phyloP scores from a whole-genome alignment of 2,797 vertebrate species.

The Halcyon chelicuti region DNA sequence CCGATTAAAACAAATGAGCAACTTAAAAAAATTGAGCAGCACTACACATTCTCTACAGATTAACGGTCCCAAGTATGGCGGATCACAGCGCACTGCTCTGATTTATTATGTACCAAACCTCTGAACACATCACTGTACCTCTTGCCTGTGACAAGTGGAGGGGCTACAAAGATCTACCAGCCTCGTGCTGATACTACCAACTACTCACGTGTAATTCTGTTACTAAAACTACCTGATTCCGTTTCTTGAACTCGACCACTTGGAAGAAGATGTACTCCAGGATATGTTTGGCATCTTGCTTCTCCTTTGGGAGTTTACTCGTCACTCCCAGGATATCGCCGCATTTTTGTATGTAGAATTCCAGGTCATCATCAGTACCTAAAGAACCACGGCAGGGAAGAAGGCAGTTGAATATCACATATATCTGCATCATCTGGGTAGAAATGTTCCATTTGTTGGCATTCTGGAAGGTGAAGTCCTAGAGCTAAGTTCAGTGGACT shows the following conservation, averaged over 20 bases:
- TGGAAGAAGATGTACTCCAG: conserved; percentile 96
- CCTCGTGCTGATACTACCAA: not conserved
- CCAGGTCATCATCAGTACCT: conserved; percentile 96
- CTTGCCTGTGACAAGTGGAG: not conserved
- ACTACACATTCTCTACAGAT: not conserved
- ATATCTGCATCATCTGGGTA: not conserved
- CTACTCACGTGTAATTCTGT: not conserved
- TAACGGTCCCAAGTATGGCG: not conserved
- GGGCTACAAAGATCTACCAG: not conserved
- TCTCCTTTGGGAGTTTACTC: conserved; percentile 89
- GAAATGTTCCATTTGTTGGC: not conserved
- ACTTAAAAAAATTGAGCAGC: not conserved
- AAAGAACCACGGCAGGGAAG: not conserved
- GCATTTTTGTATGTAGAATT: conserved; percentile 94
- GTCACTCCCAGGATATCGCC: conserved; percentile 94
- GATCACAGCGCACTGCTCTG: not conserved
- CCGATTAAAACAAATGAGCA: not conserved
- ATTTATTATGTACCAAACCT: not conserved
- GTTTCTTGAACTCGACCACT: conserved; percentile 96
- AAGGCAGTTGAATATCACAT: not conserved
- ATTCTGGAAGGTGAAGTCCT: not conserved
- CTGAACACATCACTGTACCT: not conserved
- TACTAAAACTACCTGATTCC: conserved; percentile 88
- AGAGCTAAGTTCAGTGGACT: not conserved
- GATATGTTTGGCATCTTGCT: conserved; percentile 91